These are phyloP conservation scores for Trachelus tabidus DNA, from an alignment of 2,888 invertebrate species.

Conservation along the genomic window DNA sequence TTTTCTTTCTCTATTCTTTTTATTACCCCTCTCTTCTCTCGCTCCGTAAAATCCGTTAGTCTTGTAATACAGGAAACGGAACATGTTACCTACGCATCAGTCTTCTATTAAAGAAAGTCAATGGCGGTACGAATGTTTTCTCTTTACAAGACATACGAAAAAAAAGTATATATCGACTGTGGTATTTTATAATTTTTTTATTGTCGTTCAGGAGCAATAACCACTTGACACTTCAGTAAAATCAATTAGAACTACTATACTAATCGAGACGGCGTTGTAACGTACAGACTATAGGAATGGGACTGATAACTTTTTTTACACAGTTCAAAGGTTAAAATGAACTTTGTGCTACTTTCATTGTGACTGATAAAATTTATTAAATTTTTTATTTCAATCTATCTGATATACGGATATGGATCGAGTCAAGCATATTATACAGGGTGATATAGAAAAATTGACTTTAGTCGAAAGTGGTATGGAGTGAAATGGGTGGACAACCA, in stretches of 20 bases:
- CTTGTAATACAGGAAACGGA: background rate
- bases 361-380: background rate
- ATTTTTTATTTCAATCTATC: background rate
- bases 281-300: constrained; percentile 29
- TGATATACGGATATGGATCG: background rate
- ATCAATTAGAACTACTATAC: constrained; percentile 53
- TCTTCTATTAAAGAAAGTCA: background rate
- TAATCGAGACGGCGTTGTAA: constrained; percentile 37
- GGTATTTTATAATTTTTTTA: constrained; percentile 35
- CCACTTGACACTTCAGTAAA: constrained; percentile 57
- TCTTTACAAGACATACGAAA: background rate
- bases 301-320: constrained; percentile 17
- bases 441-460: background rate
- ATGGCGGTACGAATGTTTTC: background rate
- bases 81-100: background rate
- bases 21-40: background rate
- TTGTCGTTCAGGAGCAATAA: constrained; percentile 46
- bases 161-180: background rate
- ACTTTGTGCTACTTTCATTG: background rate
- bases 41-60: background rate
- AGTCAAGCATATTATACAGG: background rate
- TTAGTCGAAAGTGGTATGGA: background rate
- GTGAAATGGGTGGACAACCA: background rate
- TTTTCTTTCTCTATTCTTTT: background rate
- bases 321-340: background rate